Percentiles rank a stretch among this genome's conserved stretches.
phyloP scores from a whole-genome alignment of 2,113 vertebrate genomes.

The Alligator mississippiensis region DNA sequence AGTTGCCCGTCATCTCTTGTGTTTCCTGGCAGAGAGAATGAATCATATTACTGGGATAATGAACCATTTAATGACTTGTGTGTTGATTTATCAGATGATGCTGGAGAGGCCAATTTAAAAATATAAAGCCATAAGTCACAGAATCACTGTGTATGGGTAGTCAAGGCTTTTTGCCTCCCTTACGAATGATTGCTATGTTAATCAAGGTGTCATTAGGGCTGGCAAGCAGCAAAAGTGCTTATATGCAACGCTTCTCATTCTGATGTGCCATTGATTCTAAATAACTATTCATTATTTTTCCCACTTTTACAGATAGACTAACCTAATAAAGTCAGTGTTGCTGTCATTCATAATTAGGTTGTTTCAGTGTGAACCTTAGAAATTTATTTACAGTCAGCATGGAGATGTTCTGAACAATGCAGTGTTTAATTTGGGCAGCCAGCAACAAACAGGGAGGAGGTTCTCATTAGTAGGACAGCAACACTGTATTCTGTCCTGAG shows the following conservation, averaged over 20 bases:
- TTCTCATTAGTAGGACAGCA: neutral
- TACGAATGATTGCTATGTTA: slow-evolving; percentile 36
- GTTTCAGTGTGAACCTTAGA: neutral
- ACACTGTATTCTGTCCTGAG: neutral
- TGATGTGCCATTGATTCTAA: slow-evolving; percentile 23
- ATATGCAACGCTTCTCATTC: neutral
- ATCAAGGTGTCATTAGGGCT: slow-evolving; percentile 42
- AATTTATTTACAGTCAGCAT: neutral
- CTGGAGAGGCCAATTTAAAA: slow-evolving; percentile 80
- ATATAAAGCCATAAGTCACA: slow-evolving; percentile 77
- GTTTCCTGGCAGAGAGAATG: slow-evolving; percentile 74
- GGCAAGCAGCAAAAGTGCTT: slow-evolving; percentile 31
- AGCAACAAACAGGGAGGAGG: neutral
- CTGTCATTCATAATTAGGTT: neutral
- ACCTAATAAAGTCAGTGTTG: neutral
- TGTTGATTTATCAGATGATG: slow-evolving; percentile 86
- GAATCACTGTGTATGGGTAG: slow-evolving; percentile 10
- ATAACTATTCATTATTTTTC: neutral
- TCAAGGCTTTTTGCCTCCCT: neutral
- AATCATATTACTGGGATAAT: slow-evolving; percentile 86
- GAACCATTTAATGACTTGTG: slow-evolving; percentile 84
- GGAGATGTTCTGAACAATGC: neutral
- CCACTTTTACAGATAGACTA: neutral
- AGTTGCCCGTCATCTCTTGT: slow-evolving; percentile 55
- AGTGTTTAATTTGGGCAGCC: neutral